phyloP scores from a whole-genome alignment of 2,113 vertebrate species.

The Erpornis zantholeuca region DNA sequence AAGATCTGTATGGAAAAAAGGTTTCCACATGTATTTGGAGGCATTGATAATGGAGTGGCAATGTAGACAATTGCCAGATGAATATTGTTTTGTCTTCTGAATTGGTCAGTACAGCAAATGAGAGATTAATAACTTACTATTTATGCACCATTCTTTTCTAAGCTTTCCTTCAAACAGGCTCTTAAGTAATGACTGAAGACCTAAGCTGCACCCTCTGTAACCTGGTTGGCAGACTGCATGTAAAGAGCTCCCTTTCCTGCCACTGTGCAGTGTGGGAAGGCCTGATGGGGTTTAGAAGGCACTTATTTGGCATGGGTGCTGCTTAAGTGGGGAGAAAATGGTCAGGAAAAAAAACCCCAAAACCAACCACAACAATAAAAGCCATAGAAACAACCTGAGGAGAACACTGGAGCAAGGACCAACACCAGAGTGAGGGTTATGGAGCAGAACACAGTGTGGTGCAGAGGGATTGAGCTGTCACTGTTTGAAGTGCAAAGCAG shows the following conservation, averaged over 20 bases:
- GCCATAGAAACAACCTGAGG: neutral
- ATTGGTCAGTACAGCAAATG: neutral
- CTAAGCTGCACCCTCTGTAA: neutral
- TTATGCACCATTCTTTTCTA: neutral
- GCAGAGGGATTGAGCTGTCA: neutral
- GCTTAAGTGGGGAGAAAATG: neutral
- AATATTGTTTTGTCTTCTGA: neutral
- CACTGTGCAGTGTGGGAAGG: neutral
- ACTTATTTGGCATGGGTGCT: neutral
- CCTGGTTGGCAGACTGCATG: neutral
- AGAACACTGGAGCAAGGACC: neutral
- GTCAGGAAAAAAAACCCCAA: fast-evolving
- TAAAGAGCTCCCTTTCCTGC: neutral
- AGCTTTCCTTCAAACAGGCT: neutral
- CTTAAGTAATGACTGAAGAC: neutral
- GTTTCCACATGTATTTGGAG: neutral
- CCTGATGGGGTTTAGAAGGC: fast-evolving
- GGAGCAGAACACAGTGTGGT: neutral
- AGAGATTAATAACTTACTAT: neutral
- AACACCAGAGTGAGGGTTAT: neutral
- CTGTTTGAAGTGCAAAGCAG: neutral
- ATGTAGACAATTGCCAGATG: neutral
- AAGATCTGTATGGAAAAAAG: neutral
- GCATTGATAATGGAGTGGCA: neutral
- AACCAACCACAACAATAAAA: neutral